Evolutionary conservation across 2,888 invertebrate species (phyloP), one percentile per base, ranked within the genome.

Genomic region (Cephus nigrinus): DNA sequence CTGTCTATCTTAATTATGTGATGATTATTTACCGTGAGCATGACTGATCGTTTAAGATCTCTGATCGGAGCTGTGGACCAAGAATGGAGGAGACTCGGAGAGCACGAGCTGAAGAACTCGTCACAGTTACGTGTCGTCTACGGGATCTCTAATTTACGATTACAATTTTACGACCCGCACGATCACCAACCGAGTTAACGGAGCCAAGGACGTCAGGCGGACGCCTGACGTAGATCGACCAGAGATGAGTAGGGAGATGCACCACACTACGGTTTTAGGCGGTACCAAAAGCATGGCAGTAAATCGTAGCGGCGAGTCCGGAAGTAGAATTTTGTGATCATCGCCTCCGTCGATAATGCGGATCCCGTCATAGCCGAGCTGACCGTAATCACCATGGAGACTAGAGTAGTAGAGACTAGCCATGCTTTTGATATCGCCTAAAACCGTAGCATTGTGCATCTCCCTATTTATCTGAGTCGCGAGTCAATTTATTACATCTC

Each of bases 1-100:
- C 9, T 40, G 12, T 15, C 36, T 40, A 9, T 9, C 55, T 55
- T 55, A 23, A 55, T 23, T 55, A 33, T 33, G 71, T 31, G 71
- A 31, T 71, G 12, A 73, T 69, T 82, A 84, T 81, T 88, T 88
- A 88, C 88, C 88, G 87, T 87, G 74, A 88, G 83, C 88, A 88
- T 88, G 79, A 81, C 86, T 79, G 79, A 77, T 77, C 79, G 83
- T 78, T 80, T 30, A 68, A 68, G 35, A 40, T 68, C 23, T 55
- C 55, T 55, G 55, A 9, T 55, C 23, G 23, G 55, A 23, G 23
- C 55, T 23, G 55, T 55, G 55, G 55, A 55, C 55, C 23, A 55
- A 55, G 9, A 55, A 23, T 55, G 55, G 55, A 55, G 9, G 23
- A 55, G 55, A 55, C 23, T 55, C 23, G 9, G 9, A 23, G 55